Evolutionary conservation across 2,888 invertebrate species (phyloP), one percentile per base, ranked within the genome.

Genomic region (Muschampia plurimacula): DNA sequence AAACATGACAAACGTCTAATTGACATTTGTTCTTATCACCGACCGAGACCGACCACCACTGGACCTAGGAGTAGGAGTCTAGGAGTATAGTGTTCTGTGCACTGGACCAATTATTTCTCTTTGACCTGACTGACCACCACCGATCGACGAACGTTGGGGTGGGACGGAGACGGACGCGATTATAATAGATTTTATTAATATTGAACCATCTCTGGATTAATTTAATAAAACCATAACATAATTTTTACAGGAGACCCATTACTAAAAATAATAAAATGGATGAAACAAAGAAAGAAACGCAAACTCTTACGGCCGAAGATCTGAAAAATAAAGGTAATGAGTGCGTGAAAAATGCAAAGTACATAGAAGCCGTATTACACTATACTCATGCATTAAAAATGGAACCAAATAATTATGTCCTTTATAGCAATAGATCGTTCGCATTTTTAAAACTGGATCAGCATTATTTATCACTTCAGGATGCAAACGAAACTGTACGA

Each of bases 381-480:
- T 98, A 98, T 84, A 97, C 97, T 0, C 96, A 97, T 80, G 98
- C 97, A 2, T 96, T 98, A 78, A 96, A 97, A 89, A 84, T 96
- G 79, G 97, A 97, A 78, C 96, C 96, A 9, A 95, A 94, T 75
- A 97, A 97, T 90, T 96, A 95, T 83, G 94, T 96, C 15, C 86
- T 97, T 63, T 96, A 96, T 88, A 97, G 97, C 83, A 98, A 98
- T 87, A 95, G 98, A 83, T 97, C 97, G 6, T 95, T 96, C 83
- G 97, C 97, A 12, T 97, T 97, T 88, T 90, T 98, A 49, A 97
- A 97, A 88, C 89, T 97, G 78, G 96, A 97, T 80, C 97, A 97
- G 84, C 97, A 96, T 88, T 97, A 96, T 87, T 95, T 96, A 78
- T 96, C 97, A 0, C 90, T 97, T 80, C 96, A 97, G 86, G 98